phyloP scores from a whole-genome alignment of 2,797 vertebrate species.

The Apogon hyalosoma region DNA sequence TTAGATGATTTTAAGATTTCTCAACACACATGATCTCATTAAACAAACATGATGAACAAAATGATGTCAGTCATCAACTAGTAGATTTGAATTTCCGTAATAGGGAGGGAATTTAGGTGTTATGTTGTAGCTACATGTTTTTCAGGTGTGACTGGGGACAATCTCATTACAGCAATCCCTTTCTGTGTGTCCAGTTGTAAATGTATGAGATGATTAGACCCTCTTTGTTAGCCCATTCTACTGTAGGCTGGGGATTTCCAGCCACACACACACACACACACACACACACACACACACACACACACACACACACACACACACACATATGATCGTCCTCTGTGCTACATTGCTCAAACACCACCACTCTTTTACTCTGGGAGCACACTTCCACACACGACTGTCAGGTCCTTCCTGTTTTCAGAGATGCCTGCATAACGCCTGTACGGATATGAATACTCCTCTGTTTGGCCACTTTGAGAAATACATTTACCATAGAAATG shows the following conservation, averaged over 20 bases:
- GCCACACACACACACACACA: slow-evolving; percentile 11
- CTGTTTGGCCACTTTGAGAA: slow-evolving; percentile 33
- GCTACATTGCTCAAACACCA: slow-evolving; percentile 18
- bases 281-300: not conserved
- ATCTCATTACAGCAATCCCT: no score
- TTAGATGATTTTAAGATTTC: not conserved
- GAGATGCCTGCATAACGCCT: slow-evolving; percentile 50
- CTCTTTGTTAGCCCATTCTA: not conserved
- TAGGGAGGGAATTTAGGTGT: no score
- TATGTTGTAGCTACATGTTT: slow-evolving; percentile 1
- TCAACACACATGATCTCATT: no score
- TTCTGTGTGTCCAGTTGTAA: not conserved
- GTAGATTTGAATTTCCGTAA: no score
- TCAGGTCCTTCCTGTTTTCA: slow-evolving; percentile 77
- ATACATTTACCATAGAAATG: slow-evolving; percentile 4
- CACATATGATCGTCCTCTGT: no score
- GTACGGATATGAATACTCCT: slow-evolving; percentile 51
- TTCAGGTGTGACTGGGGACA: not conserved
- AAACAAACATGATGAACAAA: no score
- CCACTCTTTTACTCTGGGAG: slow-evolving; percentile 38
- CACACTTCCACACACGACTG: slow-evolving; percentile 55
- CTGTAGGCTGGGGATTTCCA: slow-evolving; percentile 72
- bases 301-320: not conserved
- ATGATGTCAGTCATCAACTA: no score
- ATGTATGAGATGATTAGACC: not conserved